phyloP scores from a whole-genome alignment of 2,888 invertebrate genomes.

The Acanthosepion esculentum region DNA sequence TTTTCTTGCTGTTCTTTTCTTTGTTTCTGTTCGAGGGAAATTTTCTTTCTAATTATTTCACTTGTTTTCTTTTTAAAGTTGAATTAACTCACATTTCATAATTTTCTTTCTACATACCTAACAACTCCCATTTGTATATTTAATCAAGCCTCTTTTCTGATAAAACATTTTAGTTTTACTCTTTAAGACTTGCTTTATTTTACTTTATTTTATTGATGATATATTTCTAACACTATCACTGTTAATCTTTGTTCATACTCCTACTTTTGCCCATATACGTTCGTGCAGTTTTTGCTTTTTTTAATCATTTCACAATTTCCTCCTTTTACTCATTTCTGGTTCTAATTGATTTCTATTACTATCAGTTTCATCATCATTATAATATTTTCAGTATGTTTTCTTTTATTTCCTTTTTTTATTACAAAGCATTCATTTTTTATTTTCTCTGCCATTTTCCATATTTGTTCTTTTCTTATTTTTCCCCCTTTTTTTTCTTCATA shows the following conservation, averaged over 20 bases:
- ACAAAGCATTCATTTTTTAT: not conserved
- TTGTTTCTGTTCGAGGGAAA: too few species aligned
- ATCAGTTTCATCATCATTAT: too few species aligned
- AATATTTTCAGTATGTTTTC: not conserved
- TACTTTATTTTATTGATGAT: not conserved
- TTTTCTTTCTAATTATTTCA: not conserved
- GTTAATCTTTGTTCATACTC: not conserved
- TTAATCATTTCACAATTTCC: not conserved
- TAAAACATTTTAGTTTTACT: not conserved
- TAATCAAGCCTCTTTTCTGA: not conserved
- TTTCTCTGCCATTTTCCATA: not conserved
- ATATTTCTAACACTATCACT: not conserved
- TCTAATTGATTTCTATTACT: not conserved
- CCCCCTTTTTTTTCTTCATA: not conserved
- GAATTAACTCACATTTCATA: not conserved
- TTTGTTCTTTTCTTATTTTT: not conserved
- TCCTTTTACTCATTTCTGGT: not conserved
- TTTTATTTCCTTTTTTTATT: not conserved
- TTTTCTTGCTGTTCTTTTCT: not conserved
- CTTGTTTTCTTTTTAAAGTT: not conserved
- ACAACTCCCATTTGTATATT: not conserved
- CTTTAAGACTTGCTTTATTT: not conserved
- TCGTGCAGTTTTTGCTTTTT: not conserved
- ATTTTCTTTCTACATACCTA: not conserved
- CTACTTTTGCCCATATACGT: not conserved